phyloP scores from a whole-genome alignment of 2,888 invertebrate species.

The Erebia ligea region DNA sequence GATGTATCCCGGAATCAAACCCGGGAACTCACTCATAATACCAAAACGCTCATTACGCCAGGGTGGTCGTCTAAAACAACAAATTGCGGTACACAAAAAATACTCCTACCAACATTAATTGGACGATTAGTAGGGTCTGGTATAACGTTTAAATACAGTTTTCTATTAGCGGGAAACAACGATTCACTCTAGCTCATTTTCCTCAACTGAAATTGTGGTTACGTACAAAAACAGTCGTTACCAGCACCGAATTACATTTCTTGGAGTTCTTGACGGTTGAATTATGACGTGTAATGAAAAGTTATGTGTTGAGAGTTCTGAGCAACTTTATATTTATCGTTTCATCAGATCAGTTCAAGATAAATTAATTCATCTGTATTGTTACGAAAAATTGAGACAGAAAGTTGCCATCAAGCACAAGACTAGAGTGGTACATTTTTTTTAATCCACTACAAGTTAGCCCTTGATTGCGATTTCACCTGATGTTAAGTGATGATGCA shows the following conservation, averaged over 20 bases:
- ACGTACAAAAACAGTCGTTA: slow-evolving; percentile 5
- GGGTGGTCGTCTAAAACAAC: background rate
- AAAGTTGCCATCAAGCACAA: no score
- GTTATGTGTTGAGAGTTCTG: background rate
- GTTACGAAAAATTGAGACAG: background rate
- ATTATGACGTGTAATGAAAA: slow-evolving; percentile 8
- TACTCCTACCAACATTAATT: background rate
- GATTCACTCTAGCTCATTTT: background rate
- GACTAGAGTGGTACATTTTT: no score
- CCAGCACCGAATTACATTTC: background rate
- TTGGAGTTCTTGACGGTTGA: background rate
- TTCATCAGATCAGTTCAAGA: no score
- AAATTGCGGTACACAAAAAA: background rate
- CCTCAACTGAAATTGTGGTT: slow-evolving; percentile 2
- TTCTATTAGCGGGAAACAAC: slow-evolving; percentile 1
- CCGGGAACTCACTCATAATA: no score
- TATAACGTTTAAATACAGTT: background rate
- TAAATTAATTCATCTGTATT: background rate
- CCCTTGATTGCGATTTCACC: no score
- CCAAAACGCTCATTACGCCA: no score
- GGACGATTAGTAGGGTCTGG: background rate
- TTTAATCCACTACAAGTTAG: no score
- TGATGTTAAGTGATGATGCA: no score
- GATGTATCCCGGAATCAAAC: no score
- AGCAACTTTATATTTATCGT: background rate